Base-by-base conservation (phyloP, 2,113 vertebrate species). In the Nyctibius bracteatus region DNA sequence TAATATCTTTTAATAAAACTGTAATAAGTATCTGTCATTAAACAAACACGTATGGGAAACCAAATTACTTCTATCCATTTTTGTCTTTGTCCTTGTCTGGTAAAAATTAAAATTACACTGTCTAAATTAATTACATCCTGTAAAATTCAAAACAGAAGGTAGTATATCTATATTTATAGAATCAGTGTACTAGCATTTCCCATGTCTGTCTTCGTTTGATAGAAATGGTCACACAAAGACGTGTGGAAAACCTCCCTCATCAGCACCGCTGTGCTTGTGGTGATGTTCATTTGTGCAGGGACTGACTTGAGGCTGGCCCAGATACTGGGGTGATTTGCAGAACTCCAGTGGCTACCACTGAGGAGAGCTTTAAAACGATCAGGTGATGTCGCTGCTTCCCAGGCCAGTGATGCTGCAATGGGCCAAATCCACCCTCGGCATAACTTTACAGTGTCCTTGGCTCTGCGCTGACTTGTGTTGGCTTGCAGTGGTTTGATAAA, bases 221-320 rank as follows among this genome's bases (percentile, higher is more conserved):
- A 39, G 55, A 82, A 81, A 22, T 21, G 13, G 22, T 61, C 23
- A 25, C 30, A 44, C 17, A 59, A 35, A 70, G 24, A 19, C 0
- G 0, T 6, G 21, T 74, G 70, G 33, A 37, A 73, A 65, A 57
- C 41, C 9, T 57, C 35, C n/a, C 24, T 51, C 4, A 1, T 54
- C 25, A 46, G 31, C 44, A 24, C 33, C 1, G 0, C 5, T 4
- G 35, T 0, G 0, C 41, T 75, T 1, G 0, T 37, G 51, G 27
- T 59, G 52, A 5, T 0, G 0, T 58, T 52, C 8, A 3, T 52
- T 37, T 88, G 22, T 44, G 43, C 24, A 18, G 28, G 21, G 47
- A 41, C 44, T 2, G 5, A 15, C 6, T n/a, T 20, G 24, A 22
- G 46, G 33, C 43, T 11, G 31, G 24, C 12, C n/a, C 8, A 9